Base-by-base conservation (phyloP, 2,797 vertebrate genomes). In the Merluccius polli region DNA sequence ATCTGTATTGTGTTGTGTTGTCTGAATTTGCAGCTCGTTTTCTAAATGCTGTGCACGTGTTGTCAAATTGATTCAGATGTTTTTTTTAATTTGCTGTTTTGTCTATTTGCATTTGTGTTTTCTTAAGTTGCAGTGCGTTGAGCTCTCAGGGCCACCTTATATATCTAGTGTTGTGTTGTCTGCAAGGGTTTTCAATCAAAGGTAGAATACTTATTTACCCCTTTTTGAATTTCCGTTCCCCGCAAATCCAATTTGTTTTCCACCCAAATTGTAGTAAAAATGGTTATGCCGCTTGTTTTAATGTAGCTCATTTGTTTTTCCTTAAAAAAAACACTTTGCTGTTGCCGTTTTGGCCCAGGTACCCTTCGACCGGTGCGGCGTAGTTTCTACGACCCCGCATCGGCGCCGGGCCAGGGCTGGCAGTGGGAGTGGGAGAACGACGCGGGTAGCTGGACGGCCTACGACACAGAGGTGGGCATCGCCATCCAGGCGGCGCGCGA, bases 341-440 rank as follows among this genome's bases (percentile, higher is more conserved):
- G 65, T 4, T 69, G 29, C 21, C 12, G 0, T 32, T 30, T 18
- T 70, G 67, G 10, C 75, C 59, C 89, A 99, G 98, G 98, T 84
- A 98, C 97, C 73, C 94, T 99, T 77, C 94, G 96, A 70, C 96
- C 97, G 0, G 97, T 99, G 76, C 95, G 98, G 13, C 95, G 97
- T 77, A 96, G 95, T 87, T 97, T 96, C 91, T 99, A 98, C 0
- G 96, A 98, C 81, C 95, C 95, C 0, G 93, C 95, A 0, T 97
- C 96, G 0, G 98, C 98, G 0, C 97, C 97, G 0, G 97, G 97
- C 65, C 95, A 97, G 86, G 97, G 98, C 65, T 96, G 98, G 72
- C 92, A 97, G 77, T 98, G 98, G 98, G 97, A 99, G 88, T 98
- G 97, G 96, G 96, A 99, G 91, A 97, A 96, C 4, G 95, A 97